Evolutionary conservation across 92 coral and sea anemone genomes (phyloP), one percentile per base, ranked within the genome.

Genomic region (Porites rus): DNA sequence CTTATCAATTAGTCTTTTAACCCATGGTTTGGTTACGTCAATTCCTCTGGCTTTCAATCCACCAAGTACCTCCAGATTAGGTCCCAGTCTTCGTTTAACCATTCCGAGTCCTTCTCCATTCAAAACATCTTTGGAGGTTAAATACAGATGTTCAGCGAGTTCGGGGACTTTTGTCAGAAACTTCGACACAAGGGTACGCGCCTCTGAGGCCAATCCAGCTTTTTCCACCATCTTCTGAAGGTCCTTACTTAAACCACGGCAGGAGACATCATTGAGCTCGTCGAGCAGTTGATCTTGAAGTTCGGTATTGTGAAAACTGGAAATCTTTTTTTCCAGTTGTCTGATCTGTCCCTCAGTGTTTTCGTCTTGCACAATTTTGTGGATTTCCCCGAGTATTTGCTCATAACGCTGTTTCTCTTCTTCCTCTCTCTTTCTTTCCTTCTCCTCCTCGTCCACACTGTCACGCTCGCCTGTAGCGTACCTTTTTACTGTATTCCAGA

Each of bases 301-400:
- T 5, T 78, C 77, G 51, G 0, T 62, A 6, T 75, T 82, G 73
- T 66, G 10, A 50, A 91, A 10, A 46, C 71, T 63, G 9, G 10
- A 18, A 68, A 90, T 51, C 59, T 58, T 81, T 76, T 60, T 52
- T 58, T 81, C 53, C 62, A 90, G 61, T 50, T 61, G 62, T 86
- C 93, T 85, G 67, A 91, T 91, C 17, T 52, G 50, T 51, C 88
- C 93, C 67, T 87, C 93, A 73, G 85, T 82, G 11, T 4, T 65
- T 21, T 87, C 77, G 61, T 76, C 50, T 2, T 28, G 31, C 31
- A 28, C 2, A 28, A 28, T 28, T 28, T 28, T 28, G 31, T 2
- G 31, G 3, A 28, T 28, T 28, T 28, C 31, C 31, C 31, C 31
- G 31, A 28, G 31, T 4, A 28, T 28, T 28, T 0, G 2, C 31